Percentiles rank a stretch among this genome's conserved stretches.
phyloP scores from a whole-genome alignment of 2,113 vertebrate genomes.

The Perca schrenkii region DNA sequence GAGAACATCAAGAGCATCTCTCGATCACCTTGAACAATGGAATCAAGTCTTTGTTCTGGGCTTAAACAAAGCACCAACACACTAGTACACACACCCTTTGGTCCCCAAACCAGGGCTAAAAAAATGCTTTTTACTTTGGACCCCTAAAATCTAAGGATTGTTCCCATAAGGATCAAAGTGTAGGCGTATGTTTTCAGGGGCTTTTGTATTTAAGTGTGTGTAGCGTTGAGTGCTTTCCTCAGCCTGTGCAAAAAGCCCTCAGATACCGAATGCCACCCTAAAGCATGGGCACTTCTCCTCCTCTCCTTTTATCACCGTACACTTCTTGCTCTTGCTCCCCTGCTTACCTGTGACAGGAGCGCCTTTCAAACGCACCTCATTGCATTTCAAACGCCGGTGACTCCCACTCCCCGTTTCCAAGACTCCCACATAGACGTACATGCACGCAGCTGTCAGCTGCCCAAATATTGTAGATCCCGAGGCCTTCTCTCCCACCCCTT shows the following conservation, averaged over 20 bases:
- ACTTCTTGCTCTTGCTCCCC: slow-evolving; percentile 70
- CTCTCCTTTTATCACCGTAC: slow-evolving; percentile 80
- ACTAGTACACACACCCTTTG: slow-evolving; percentile 43
- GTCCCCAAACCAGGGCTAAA: slow-evolving; percentile 64
- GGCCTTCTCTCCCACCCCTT: slow-evolving; percentile 73
- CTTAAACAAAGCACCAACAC: slow-evolving; percentile 59
- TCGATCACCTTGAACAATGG: slow-evolving; percentile 70
- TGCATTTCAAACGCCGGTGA: slow-evolving; percentile 88
- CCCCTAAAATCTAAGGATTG: slow-evolving; percentile 77
- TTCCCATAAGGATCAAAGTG: slow-evolving; percentile 87
- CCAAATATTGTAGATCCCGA: slow-evolving; percentile 79
- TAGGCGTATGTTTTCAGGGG: slow-evolving; percentile 67
- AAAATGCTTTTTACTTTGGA: slow-evolving; percentile 70
- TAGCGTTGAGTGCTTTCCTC: slow-evolving; percentile 78
- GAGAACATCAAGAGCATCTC: slow-evolving; percentile 70
- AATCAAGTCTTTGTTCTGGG: slow-evolving; percentile 74
- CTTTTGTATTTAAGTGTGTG: slow-evolving; percentile 76
- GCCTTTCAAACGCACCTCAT: slow-evolving; percentile 85
- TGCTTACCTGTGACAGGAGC: slow-evolving; percentile 87
- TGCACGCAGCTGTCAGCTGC: slow-evolving; percentile 84
- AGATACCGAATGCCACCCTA: slow-evolving; percentile 77
- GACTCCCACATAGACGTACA: slow-evolving; percentile 80
- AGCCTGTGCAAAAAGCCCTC: slow-evolving; percentile 81
- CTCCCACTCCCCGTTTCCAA: slow-evolving; percentile 77
- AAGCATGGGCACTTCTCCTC: slow-evolving; percentile 76